Percentiles rank a stretch among this genome's conserved stretches.
Evolutionary conservation across 2,797 vertebrate species (phyloP).

Genomic region (Discoglossus pictus): DNA sequence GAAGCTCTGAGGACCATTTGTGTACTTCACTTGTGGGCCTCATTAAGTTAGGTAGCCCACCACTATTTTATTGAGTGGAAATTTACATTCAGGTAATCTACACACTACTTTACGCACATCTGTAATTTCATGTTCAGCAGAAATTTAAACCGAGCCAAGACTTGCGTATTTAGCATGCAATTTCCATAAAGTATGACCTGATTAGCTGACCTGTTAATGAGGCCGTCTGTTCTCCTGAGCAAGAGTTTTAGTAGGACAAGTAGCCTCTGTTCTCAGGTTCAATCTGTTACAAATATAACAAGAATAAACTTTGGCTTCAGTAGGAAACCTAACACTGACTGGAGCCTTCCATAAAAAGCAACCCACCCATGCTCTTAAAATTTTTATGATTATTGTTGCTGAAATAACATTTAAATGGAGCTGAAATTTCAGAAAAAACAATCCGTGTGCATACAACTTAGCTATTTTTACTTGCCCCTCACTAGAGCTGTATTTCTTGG

Average conservation of each 20-base stretch:
- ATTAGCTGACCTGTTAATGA: constrained; percentile 53
- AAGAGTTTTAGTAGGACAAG: constrained; percentile 49
- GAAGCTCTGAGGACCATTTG: constrained; percentile 14
- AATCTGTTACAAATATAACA: constrained; percentile 53
- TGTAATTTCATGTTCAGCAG: constrained; percentile 51
- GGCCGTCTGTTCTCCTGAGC: constrained; percentile 48
- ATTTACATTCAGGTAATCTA: constrained; percentile 47
- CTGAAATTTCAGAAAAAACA: constrained; percentile 52
- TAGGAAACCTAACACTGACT: constrained; percentile 50
- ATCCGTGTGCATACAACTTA: constrained; percentile 49
- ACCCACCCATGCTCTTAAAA: constrained; percentile 53
- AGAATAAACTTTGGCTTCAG: constrained; percentile 52
- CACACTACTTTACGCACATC: constrained; percentile 45
- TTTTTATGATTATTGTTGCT: constrained; percentile 53
- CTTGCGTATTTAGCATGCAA: constrained; percentile 51
- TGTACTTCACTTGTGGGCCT: constrained; percentile 21
- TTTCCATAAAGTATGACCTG: constrained; percentile 52
- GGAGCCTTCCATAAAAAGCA: constrained; percentile 52
- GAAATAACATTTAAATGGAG: constrained; percentile 53
- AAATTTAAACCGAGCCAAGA: constrained; percentile 47
- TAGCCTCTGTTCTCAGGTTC: constrained; percentile 52
- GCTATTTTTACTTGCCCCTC: constrained; percentile 39
- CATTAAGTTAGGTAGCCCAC: constrained; percentile 50
- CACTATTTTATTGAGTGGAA: constrained; percentile 48
- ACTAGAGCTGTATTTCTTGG: constrained; percentile 42